phyloP scores from a whole-genome alignment of 2,797 vertebrate species.

The Rhabdomys pumilio region DNA sequence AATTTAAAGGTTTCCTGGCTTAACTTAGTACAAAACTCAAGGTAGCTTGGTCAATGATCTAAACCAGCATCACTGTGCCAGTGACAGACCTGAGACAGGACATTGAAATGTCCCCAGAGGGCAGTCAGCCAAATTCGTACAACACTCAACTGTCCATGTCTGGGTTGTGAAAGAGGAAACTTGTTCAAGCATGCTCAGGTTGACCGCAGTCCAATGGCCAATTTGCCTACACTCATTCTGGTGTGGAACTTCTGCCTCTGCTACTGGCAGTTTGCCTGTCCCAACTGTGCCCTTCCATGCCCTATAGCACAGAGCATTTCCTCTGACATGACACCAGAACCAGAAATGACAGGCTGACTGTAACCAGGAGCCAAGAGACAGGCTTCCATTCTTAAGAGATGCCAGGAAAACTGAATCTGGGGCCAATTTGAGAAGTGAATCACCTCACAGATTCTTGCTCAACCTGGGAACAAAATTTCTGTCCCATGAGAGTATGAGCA shows the following conservation, averaged over 20 bases:
- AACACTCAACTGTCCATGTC: slow-evolving; percentile 55
- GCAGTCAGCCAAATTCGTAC: slow-evolving; percentile 53
- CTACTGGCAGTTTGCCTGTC: not conserved
- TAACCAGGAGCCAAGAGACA: slow-evolving; percentile 58
- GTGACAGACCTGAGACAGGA: not conserved
- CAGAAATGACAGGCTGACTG: slow-evolving; percentile 19
- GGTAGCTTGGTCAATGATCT: not conserved
- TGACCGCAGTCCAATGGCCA: not conserved
- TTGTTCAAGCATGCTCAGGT: not conserved
- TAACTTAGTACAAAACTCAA: slow-evolving; percentile 56
- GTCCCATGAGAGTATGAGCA: slow-evolving; percentile 30
- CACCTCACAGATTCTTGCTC: slow-evolving; percentile 36
- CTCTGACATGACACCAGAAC: slow-evolving; percentile 33
- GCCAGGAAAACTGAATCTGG: slow-evolving; percentile 61
- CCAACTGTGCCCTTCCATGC: not conserved
- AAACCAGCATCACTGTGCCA: slow-evolving; percentile 34
- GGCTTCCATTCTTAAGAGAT: not conserved
- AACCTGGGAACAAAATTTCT: slow-evolving; percentile 28
- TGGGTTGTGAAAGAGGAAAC: not conserved
- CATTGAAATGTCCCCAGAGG: slow-evolving; percentile 46
- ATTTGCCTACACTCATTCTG: not conserved
- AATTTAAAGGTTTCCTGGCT: slow-evolving; percentile 62
- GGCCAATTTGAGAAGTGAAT: slow-evolving; percentile 40
- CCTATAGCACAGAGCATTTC: not conserved
- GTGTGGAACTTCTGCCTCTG: not conserved